Conservation (phyloP, 2,888 invertebrate genomes). For the Athetis lepigone region DNA sequence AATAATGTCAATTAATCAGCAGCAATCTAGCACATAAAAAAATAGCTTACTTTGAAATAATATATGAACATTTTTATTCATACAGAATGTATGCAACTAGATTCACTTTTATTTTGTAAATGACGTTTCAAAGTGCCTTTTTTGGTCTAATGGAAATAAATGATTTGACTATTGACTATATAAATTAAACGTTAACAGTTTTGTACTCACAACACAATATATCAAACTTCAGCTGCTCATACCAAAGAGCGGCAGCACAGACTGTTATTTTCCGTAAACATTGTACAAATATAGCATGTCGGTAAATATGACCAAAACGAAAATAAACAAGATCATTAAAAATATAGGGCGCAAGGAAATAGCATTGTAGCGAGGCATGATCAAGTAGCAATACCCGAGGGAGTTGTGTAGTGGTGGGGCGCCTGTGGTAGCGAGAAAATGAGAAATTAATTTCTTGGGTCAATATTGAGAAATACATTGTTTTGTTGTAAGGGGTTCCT, state of each 20-base stretch:
- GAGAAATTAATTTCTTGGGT: not conserved
- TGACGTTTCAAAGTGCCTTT: too few species aligned
- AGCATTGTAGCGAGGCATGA: slow-evolving; percentile 42
- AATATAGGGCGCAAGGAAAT: slow-evolving; percentile 60
- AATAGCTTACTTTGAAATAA: too few species aligned
- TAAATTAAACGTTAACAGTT: too few species aligned
- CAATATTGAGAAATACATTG: too few species aligned
- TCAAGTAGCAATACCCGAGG: slow-evolving; percentile 48
- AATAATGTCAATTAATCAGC: too few species aligned
- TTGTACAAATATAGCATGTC: slow-evolving; percentile 16
- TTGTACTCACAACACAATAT: not conserved
- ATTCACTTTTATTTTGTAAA: too few species aligned
- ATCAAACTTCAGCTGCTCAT: not conserved
- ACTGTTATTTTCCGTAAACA: slow-evolving; percentile 22
- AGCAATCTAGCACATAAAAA: too few species aligned
- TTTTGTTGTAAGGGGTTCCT: too few species aligned
- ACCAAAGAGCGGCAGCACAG: not conserved
- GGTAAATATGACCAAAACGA: slow-evolving; percentile 53
- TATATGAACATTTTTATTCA: too few species aligned
- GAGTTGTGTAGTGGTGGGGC: slow-evolving; percentile 22
- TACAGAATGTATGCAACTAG: too few species aligned
- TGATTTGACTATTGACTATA: too few species aligned
- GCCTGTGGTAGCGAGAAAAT: slow-evolving; percentile 23
- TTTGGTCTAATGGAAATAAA: too few species aligned
- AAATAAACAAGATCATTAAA: slow-evolving; percentile 64